These are phyloP conservation scores for Phortica variegata DNA, from an alignment of 1,140 invertebrate species.

Conservation along the genomic window DNA sequence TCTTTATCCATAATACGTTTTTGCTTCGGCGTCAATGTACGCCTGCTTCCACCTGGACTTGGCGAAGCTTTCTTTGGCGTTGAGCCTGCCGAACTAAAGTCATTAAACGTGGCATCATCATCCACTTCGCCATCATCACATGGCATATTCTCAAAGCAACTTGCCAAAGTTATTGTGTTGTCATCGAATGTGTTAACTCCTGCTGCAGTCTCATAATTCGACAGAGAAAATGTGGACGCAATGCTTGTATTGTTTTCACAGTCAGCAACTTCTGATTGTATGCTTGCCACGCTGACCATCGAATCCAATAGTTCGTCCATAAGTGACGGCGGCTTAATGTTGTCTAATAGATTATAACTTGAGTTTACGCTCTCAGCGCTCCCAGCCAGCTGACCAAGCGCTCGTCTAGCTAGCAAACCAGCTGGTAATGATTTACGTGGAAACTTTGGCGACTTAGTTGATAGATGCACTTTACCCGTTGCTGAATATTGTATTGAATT, in stretches of 20 bases:
- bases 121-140: slow-evolving; percentile 25
- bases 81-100: slow-evolving; percentile 69
- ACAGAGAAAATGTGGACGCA: slow-evolving; percentile 48
- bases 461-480: slow-evolving; percentile 40
- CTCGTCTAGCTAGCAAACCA: slow-evolving; percentile 68
- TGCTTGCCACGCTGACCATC: slow-evolving; percentile 82
- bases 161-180: slow-evolving; percentile 56
- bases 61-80: slow-evolving; percentile 65
- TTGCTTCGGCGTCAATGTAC: slow-evolving; percentile 72
- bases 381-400: slow-evolving; percentile 59
- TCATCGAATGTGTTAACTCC: slow-evolving; percentile 63
- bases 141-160: slow-evolving; percentile 47
- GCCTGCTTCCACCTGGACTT: slow-evolving; percentile 33
- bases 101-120: slow-evolving; percentile 58
- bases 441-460: slow-evolving; percentile 43
- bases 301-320: slow-evolving; percentile 78
- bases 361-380: slow-evolving; percentile 60
- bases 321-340: slow-evolving; percentile 78
- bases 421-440: slow-evolving; percentile 70
- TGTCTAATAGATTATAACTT: slow-evolving; percentile 67
- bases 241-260: slow-evolving; percentile 35
- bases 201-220: slow-evolving; percentile 51
- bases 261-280: slow-evolving; percentile 75
- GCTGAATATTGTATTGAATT: slow-evolving; percentile 27
- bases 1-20: slow-evolving; percentile 71